These are phyloP conservation scores for Phortica magna DNA, from an alignment of 2,888 invertebrate species.

Conservation along the genomic window DNA sequence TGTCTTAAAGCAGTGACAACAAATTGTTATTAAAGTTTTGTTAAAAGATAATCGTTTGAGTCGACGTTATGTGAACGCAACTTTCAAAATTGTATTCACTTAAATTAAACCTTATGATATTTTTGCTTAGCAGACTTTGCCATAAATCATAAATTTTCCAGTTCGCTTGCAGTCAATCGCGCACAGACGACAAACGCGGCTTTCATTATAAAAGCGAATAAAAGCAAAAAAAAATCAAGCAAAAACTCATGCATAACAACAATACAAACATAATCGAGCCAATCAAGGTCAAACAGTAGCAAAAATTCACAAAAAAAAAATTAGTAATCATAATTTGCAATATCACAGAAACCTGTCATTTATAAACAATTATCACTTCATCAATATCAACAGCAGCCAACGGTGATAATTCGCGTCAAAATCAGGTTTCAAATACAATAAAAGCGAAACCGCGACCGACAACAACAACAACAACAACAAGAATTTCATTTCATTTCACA, in stretches of 20 bases:
- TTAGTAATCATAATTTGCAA: constrained; percentile 26
- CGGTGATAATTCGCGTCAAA: constrained; percentile 43
- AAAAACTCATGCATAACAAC: neutral
- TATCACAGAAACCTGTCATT: constrained; percentile 17
- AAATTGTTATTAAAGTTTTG: neutral
- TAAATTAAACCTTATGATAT: no score
- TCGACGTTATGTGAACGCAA: no score
- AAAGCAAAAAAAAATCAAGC: neutral
- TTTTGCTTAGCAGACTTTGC: no score
- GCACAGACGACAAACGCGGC: neutral
- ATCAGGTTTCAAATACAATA: constrained; percentile 27
- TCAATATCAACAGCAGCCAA: neutral
- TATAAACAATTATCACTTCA: constrained; percentile 13
- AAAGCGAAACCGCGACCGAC: neutral
- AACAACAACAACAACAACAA: constrained; percentile 43
- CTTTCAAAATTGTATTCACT: no score
- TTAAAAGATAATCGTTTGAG: neutral
- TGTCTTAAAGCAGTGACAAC: neutral
- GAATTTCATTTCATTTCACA: constrained; percentile 49
- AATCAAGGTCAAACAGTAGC: constrained; percentile 25
- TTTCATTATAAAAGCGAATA: no score
- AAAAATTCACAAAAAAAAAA: neutral
- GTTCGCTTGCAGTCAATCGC: no score
- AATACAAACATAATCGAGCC: neutral
- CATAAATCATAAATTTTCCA: no score